Evolutionary conservation across 2,797 vertebrate genomes (phyloP).

Genomic region (Champsocephalus esox): DNA sequence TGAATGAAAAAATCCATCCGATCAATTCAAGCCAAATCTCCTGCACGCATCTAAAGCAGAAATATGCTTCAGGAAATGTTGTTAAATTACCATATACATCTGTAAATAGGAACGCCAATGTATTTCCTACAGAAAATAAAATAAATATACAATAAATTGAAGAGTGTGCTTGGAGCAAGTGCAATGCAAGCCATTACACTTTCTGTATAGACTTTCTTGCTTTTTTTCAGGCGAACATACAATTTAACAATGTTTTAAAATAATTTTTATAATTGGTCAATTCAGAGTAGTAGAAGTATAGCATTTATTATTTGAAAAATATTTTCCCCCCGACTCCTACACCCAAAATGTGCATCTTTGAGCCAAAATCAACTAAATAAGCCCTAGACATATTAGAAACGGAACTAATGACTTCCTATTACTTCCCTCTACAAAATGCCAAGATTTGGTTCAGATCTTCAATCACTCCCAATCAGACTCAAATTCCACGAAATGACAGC

Average conservation of each 20-base stretch:
- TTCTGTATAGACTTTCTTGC: too few species aligned
- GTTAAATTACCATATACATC: neutral
- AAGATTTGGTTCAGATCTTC: neutral
- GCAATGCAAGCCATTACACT: too few species aligned
- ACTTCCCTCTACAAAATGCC: neutral
- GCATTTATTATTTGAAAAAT: neutral
- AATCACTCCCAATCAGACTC: slow-evolving; percentile 2
- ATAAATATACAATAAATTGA: too few species aligned
- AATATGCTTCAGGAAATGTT: neutral
- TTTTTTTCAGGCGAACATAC: neutral
- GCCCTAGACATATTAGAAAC: too few species aligned
- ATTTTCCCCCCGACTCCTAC: neutral
- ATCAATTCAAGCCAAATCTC: neutral
- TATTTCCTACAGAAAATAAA: neutral
- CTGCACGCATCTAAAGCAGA: neutral
- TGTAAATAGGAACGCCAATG: neutral
- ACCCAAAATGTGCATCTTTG: neutral
- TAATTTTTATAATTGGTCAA: neutral
- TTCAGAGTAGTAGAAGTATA: neutral
- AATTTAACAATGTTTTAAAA: neutral
- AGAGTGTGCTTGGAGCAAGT: too few species aligned
- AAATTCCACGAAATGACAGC: slow-evolving; percentile 3
- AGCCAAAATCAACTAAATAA: neutral
- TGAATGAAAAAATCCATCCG: slow-evolving; percentile 4
- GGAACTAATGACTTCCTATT: neutral